Evolutionary conservation across 2,797 vertebrate species (phyloP), one percentile per base, ranked within the genome.

Genomic region (Galaxias olidus): DNA sequence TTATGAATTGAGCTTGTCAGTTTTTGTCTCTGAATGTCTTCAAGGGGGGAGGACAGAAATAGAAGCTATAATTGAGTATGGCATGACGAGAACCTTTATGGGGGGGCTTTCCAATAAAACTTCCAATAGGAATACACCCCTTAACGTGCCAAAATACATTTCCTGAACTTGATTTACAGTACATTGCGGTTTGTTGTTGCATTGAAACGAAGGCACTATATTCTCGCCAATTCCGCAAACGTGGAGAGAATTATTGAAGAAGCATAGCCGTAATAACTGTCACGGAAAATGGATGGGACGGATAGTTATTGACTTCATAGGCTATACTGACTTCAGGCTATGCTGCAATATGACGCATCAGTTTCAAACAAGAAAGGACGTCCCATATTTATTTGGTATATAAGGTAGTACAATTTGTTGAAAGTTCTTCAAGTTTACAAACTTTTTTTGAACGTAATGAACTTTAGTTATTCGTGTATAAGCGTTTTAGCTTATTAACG

Each of bases 1-100:
- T 69, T 79, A 74, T 76, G 74, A 73, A 71, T 71, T 67, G 80
- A 81, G 40, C 75, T 53, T 72, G 76, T 63, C 76, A 65, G 69
- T 60, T 69, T 63, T 60, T 64, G 60, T 72, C 58, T 48, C 41
- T 30, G 19, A 68, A 89, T 84, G 87, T 88, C 87, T 89, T 87
- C 79, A 82, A 87, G 84, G 77, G 6, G 30, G 68, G 60, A 79
- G 77, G 84, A 87, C 85, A 68, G 88, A 87, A 90, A 89, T 86
- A 89, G 78, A 84, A 75, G 46, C 71, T 81, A 86, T 69, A 74
- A 90, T 88, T 85, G 81, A 87, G 79, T 85, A 79, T 85, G 87
- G 76, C 83, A 61, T 90, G 89, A 89, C 84, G 88, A 73, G 86
- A 81, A 64, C 74, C 76, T n/a, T n/a, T 71, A 60, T 65, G 65